A percentile compares a stretch with the other conserved stretches of the same genome.
phyloP scores from a whole-genome alignment of 2,888 invertebrate genomes.

The Syrista parreyssii region DNA sequence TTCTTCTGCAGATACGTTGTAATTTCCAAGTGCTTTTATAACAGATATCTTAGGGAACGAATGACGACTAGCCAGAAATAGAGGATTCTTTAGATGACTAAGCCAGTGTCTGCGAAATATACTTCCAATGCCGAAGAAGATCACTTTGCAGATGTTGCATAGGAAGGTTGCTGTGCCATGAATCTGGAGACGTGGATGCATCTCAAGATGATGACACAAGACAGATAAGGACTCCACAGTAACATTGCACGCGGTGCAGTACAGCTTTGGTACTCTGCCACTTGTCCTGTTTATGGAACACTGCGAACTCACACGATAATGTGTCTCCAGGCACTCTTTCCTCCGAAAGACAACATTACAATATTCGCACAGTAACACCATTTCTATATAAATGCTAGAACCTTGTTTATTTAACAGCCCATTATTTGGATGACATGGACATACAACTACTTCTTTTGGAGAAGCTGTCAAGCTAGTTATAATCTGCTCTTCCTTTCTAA shows the following conservation, averaged over 20 bases:
- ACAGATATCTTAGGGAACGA: constrained; percentile 50
- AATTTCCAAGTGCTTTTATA: constrained; percentile 16
- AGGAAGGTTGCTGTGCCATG: constrained; percentile 43
- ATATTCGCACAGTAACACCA: constrained; percentile 49
- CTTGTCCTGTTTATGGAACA: constrained; percentile 32
- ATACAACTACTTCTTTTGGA: neutral
- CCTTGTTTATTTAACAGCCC: neutral
- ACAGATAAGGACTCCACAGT: constrained; percentile 41
- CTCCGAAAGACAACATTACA: constrained; percentile 52
- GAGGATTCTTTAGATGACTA: constrained; percentile 46
- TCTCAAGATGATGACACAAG: constrained; percentile 47
- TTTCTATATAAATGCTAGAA: constrained; percentile 49
- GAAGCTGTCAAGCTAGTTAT: neutral
- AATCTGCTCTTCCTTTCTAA: neutral
- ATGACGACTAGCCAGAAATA: constrained; percentile 48
- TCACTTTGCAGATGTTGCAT: constrained; percentile 57
- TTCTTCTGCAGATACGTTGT: neutral
- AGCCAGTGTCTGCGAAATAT: constrained; percentile 55
- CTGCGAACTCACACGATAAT: constrained; percentile 37
- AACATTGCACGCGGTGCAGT: constrained; percentile 48
- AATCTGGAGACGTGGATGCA: constrained; percentile 39
- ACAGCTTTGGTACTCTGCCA: constrained; percentile 43
- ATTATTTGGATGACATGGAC: neutral
- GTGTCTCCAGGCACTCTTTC: constrained; percentile 53
- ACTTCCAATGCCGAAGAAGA: constrained; percentile 51